Evolutionary conservation across 2,888 invertebrate species (phyloP), one percentile per base, ranked within the genome.

Genomic region (Zhuqinia jingwanae): DNA sequence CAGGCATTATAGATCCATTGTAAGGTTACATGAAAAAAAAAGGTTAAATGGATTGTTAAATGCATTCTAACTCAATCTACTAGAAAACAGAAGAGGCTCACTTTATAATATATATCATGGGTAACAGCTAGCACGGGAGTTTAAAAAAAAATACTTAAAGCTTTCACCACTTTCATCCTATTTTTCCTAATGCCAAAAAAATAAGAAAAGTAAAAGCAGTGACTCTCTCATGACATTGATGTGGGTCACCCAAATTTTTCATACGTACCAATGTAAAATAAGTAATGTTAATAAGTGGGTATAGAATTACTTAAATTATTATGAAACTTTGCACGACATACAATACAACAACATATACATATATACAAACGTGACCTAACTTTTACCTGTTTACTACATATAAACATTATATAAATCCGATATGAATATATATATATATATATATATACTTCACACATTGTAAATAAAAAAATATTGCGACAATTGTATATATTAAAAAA

Each of bases 181-280:
- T 11, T 56, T 70, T 70, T 42, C 56, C 75, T 75, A n/a, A 56
- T 75, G 75, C 75, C 75, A 75, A 75, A 75, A 75, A 6, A 56
- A 75, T 30, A 56, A 27, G 17, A 75, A 75, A 75, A 75, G 2
- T 30, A 75, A 53, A 56, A 27, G 17, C 8, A 45, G 5, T 73
- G 75, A 56, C 75, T 75, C 75, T 36, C 36, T 11, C 17, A 13
- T 56, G 36, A 75, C 70, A 70, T 20, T 53, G 75, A 75, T 36
- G 53, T 75, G 75, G 56, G 56, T 56, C 56, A 56, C 75, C 30
- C 36, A 36, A 53, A 75, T 75, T 75, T 75, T 75, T 75, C 42
- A 56, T 75, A 75, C 75, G 53, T 42, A 56, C 75, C 50, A 8
- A 25, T 5, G 22, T 25, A 1, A 73, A 73, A 13, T 20, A 42